Base-by-base conservation (phyloP, 2,113 vertebrate species). In the Oriolus oriolus region DNA sequence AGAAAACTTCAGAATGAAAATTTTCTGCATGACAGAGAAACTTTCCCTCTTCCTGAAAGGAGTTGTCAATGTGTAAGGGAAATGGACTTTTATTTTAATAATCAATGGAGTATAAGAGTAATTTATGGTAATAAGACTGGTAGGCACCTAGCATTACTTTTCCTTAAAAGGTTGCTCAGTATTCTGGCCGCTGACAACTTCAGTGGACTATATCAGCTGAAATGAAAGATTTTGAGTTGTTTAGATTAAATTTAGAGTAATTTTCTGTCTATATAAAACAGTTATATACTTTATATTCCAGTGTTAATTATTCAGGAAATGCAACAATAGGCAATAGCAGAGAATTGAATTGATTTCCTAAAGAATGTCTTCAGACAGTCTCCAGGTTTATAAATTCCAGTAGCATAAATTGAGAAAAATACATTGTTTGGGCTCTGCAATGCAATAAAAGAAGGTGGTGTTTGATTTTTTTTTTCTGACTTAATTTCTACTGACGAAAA, bases 11-110 rank as follows among this genome's bases (percentile, higher is more conserved):
- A 60, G 68, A 92, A 57, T 65, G 61, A 93, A 78, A 96, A 69
- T 92, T 94, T 95, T 89, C 88, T 90, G 50, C 57, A n/a, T 61
- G 76, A 95, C 54, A 83, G 71, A 95, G 78, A 94, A 90, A 84
- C 11, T 70, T 94, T n/a, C 24, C 21, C 5, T 59, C 52, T 75
- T 77, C 35, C 10, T 53, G 26, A 26, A 65, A 95, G 56, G 63
- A 85, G 59, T 52, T 93, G 90, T 95, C 82, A 74, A 18, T 65
- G 41, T 74, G 33, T 69, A 63, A 97, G 65, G 94, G 84, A 96
- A 97, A 97, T 89, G 53, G 69, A 89, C 71, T 95, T 97, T 97
- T 96, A 96, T 98, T 97, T 96, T 91, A 97, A 92, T 97, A 97
- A 97, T 96, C 90, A 70, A 47, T 82, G 71, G n/a, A 93, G 61